Conservation (phyloP, 2,888 invertebrate genomes). For the Crepidodera aurea region DNA sequence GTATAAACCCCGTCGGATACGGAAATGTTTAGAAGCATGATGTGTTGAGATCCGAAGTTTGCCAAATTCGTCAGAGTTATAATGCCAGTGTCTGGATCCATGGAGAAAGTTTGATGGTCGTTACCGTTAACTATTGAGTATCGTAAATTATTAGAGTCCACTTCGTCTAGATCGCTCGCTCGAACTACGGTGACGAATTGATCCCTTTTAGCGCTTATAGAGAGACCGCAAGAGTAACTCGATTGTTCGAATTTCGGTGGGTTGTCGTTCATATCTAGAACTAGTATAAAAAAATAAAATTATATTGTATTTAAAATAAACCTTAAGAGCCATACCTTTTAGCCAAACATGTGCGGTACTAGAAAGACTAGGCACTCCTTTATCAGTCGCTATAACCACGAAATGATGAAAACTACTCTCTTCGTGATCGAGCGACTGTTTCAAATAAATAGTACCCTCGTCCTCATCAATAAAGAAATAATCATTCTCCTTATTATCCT, state of each 20-base stretch:
- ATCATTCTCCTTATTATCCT: constrained; percentile 68
- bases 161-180: constrained; percentile 87
- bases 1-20: constrained; percentile 96
- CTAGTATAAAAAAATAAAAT: constrained; percentile 60
- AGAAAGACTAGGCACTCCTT: constrained; percentile 81
- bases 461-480: constrained; percentile 80
- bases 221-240: constrained; percentile 80
- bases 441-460: constrained; percentile 80
- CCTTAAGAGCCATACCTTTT: constrained; percentile 64
- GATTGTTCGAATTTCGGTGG: constrained; percentile 85
- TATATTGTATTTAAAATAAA: constrained; percentile 9
- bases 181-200: constrained; percentile 88
- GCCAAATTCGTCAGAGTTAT: constrained; percentile 79
- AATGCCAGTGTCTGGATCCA: constrained; percentile 68
- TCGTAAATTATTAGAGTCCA: constrained; percentile 76
- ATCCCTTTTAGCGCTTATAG: constrained; percentile 83
- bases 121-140: constrained; percentile 88
- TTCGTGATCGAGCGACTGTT: constrained; percentile 85
- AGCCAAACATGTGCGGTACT: constrained; percentile 87
- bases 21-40: constrained; percentile 84
- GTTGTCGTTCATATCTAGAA: constrained; percentile 91
- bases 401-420: constrained; percentile 76
- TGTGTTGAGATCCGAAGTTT: constrained; percentile 69
- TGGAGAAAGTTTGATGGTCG: constrained; percentile 76
- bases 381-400: constrained; percentile 81